Evolutionary conservation across 30 jellyfish, hydroid and myxozoan species (phyloP).

Genomic region (Sanderia malayensis): DNA sequence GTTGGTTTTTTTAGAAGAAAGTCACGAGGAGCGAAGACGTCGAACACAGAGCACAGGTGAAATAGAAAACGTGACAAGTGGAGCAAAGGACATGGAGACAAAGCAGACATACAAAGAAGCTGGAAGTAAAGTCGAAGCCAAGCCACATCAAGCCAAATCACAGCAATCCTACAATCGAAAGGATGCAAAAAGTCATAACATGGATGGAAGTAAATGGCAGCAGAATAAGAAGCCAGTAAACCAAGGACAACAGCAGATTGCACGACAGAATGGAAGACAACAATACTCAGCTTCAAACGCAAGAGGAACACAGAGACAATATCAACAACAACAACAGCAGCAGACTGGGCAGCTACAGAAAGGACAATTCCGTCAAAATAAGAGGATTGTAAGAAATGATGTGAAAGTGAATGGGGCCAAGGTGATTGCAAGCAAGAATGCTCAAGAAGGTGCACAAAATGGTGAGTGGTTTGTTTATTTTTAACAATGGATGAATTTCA

Average conservation of each 20-base stretch:
- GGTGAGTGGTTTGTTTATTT: not conserved
- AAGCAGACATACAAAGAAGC: conserved; percentile 7
- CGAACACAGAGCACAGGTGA: conserved; percentile 70
- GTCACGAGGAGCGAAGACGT: conserved; percentile 49
- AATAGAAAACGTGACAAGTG: conserved; percentile 32
- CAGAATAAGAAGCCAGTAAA: conserved; percentile 19
- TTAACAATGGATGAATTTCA: too few relatives aligned
- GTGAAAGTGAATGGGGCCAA: conserved; percentile 33
- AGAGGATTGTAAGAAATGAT: conserved; percentile 46
- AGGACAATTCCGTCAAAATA: conserved; percentile 58
- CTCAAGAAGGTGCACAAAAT: not conserved
- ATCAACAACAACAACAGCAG: conserved; percentile 41
- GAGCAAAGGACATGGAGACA: conserved; percentile 40
- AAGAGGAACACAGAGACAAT: conserved; percentile 30
- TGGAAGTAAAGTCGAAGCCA: conserved; percentile 19
- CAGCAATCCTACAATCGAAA: conserved; percentile 29
- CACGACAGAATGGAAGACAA: conserved; percentile 7
- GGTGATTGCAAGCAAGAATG: not conserved
- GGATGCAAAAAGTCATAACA: conserved; percentile 23
- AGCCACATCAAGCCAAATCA: conserved; percentile 27
- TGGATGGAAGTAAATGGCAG: conserved; percentile 22
- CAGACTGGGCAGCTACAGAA: conserved; percentile 24
- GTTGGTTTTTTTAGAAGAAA: not conserved
- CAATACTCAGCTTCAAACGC: conserved; percentile 14
- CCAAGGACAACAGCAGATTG: conserved; percentile 14